Conservation (phyloP, 2,797 vertebrate genomes). For the Petrocephalus schoutedeni region DNA sequence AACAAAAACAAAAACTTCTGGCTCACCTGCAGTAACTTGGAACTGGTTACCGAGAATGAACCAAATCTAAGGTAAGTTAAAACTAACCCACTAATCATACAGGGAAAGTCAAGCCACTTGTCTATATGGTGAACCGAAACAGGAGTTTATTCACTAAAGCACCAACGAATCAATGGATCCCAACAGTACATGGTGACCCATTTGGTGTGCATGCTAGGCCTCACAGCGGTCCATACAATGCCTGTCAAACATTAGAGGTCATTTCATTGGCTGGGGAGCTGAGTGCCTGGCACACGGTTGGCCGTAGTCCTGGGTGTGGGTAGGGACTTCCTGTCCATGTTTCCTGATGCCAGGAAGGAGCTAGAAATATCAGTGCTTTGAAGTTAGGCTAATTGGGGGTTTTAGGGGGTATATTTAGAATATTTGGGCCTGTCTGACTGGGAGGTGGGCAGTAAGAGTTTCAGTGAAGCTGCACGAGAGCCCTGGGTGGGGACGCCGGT, state of each 20-base stretch:
- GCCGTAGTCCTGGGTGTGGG: constrained; percentile 46
- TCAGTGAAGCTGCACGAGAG: neutral
- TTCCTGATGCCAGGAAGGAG: constrained; percentile 52
- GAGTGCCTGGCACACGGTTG: neutral
- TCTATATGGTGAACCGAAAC: neutral
- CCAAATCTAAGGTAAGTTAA: neutral
- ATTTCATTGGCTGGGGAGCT: neutral
- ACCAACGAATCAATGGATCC: neutral
- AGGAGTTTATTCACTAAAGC: neutral
- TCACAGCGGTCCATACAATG: neutral
- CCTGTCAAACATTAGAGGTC: neutral
- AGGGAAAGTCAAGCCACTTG: neutral
- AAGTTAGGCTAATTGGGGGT: constrained; percentile 63
- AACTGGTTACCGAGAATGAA: neutral
- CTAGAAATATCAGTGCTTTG: constrained; percentile 58
- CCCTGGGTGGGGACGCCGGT: neutral
- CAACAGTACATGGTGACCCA: neutral
- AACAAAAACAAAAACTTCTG: neutral
- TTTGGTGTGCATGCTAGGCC: neutral
- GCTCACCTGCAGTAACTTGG: neutral
- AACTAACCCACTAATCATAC: neutral
- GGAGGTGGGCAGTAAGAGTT: neutral
- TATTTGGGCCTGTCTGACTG: constrained; percentile 28
- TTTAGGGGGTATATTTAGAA: constrained; percentile 54
- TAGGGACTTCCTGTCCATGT: constrained; percentile 58